Evolutionary conservation across 1,140 invertebrate species (phyloP).

Genomic region (Maconellicoccus hirsutus): DNA sequence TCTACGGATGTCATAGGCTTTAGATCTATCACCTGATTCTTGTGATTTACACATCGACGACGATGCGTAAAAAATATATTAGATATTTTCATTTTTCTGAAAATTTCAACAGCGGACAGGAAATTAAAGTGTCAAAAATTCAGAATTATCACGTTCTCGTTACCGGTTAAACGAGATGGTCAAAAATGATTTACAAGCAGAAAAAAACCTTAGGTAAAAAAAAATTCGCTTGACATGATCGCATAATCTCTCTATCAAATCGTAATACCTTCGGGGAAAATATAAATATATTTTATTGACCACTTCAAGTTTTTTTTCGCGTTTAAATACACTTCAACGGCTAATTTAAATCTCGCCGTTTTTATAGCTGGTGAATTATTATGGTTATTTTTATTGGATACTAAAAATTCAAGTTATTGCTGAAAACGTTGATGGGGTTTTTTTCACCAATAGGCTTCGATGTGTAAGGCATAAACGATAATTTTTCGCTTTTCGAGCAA

Average conservation of each 20-base stretch:
- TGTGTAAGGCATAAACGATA: not conserved
- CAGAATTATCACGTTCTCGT: no score
- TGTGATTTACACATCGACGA: not conserved
- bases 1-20: no score
- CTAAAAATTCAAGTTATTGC: slow-evolving; percentile 1
- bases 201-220: no score
- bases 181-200: no score
- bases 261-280: not conserved
- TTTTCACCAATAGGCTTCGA: not conserved
- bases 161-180: no score
- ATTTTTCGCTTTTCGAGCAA: not conserved
- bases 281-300: slow-evolving; percentile 5
- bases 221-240: no score
- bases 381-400: slow-evolving; percentile 1
- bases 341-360: slow-evolving; percentile 4
- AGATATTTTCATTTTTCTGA: no score
- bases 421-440: not conserved
- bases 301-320: not conserved
- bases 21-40: no score
- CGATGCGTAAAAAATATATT: no score
- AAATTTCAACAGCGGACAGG: no score
- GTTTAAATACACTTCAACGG: not conserved
- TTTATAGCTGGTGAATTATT: not conserved
- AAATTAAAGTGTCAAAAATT: no score
- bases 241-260: no score